phyloP scores from a whole-genome alignment of 2,113 vertebrate genomes.

The Serinus canaria region DNA sequence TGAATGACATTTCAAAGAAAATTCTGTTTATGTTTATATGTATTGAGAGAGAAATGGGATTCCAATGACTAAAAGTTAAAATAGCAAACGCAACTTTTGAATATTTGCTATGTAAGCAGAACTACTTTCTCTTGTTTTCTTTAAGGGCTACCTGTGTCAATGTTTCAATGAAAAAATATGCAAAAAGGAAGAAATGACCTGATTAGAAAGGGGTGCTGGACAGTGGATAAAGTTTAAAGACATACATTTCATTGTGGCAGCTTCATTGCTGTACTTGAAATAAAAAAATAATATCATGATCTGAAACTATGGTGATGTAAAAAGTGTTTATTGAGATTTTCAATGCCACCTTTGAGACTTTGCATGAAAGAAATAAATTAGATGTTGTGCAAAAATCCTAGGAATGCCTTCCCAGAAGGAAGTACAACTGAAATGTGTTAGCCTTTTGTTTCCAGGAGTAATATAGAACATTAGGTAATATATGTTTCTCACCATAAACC shows the following conservation, averaged over 20 bases:
- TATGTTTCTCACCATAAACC: not conserved
- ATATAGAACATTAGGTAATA: not conserved
- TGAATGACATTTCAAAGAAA: not conserved
- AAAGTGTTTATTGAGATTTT: not conserved
- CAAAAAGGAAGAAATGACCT: fast-evolving
- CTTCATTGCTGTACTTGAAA: not conserved
- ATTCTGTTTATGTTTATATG: not conserved
- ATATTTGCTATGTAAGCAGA: not conserved
- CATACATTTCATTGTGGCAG: not conserved
- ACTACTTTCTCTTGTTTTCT: not conserved
- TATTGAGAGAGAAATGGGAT: not conserved
- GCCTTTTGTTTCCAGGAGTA: not conserved
- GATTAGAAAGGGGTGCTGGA: not conserved
- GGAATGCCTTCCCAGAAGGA: not conserved
- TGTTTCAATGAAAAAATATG: not conserved
- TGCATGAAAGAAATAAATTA: not conserved
- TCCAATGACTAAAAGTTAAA: not conserved
- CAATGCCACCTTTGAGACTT: not conserved
- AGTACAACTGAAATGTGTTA: not conserved
- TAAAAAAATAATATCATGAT: not conserved
- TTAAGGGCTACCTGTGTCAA: not conserved
- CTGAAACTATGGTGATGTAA: not conserved
- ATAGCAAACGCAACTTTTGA: not conserved
- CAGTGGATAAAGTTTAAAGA: not conserved
- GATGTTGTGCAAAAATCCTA: not conserved